Evolutionary conservation across 2,113 vertebrate species (phyloP).

Genomic region (Platichthys flesus): DNA sequence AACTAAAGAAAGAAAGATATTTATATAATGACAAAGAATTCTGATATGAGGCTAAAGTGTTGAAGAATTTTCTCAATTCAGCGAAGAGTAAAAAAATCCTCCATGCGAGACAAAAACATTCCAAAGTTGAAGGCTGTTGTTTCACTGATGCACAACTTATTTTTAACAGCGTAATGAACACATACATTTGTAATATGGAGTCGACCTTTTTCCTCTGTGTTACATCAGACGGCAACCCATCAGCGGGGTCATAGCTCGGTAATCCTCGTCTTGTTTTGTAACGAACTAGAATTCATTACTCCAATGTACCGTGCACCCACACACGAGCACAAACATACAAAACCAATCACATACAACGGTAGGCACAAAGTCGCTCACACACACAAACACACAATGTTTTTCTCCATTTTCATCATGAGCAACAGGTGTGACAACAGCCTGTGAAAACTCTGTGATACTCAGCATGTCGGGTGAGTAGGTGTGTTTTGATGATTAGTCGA

Average conservation of each 20-base stretch:
- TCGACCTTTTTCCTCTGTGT: conserved; percentile 27
- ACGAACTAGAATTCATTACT: conserved; percentile 34
- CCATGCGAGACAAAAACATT: neutral
- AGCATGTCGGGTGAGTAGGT: conserved; percentile 57
- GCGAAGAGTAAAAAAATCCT: conserved; percentile 4
- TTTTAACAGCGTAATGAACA: conserved; percentile 27
- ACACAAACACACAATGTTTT: conserved; percentile 2
- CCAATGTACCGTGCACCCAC: conserved; percentile 31
- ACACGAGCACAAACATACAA: conserved; percentile 26
- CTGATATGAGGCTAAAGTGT: conserved; percentile 3
- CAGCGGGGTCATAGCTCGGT: conserved; percentile 10
- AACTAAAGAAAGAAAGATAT: too few relatives aligned
- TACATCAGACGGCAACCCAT: conserved; percentile 37
- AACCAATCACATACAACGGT: conserved; percentile 9
- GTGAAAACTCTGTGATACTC: conserved; percentile 61
- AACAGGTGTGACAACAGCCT: conserved; percentile 76
- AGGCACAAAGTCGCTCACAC: conserved; percentile 31
- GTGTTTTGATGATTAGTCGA: conserved; percentile 74
- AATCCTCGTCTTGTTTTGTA: conserved; percentile 36
- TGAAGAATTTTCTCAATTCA: neutral
- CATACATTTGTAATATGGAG: conserved; percentile 24
- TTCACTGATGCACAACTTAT: conserved; percentile 12
- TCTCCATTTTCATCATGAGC: conserved; percentile 50
- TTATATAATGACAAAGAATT: neutral
- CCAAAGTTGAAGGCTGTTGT: neutral